Base-by-base conservation (phyloP, 1,140 invertebrate genomes). In the Orchesella cincta region DNA sequence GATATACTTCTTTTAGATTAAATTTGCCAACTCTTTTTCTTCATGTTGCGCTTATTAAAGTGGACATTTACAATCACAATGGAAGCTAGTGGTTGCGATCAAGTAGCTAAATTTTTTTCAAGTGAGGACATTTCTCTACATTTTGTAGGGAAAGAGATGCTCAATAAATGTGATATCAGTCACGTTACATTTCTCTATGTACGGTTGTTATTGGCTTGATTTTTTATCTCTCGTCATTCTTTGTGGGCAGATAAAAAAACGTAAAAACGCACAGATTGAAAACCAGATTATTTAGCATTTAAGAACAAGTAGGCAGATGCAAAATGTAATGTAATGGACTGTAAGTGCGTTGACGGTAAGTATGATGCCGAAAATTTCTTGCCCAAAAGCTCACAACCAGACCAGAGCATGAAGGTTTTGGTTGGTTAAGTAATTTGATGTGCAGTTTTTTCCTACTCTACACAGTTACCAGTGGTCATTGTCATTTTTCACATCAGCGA, bases 391-490 rank as follows among this genome's bases (percentile, higher is more conserved):
- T 16, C 54, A 57, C 54, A 57, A n/a, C n/a, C n/a, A 57, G 39
- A 57, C 12, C 54, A n/a, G 54, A 57, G 26, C 23, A 57, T 57
- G 54, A 23, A 23, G 23, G 62, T 23, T 67, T 29, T n/a, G 62
- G 62, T 67, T 67, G 62, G 62, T 67, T 67, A 67, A 67, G 62
- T 67, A 67, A 67, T 67, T 67, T 67, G 62, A 67, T 67, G 62
- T 67, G 62, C 62, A 33, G 62, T 31, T 67, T 67, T 67, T 29
- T 67, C 31, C 33, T 8, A 26, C n/a, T n/a, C n/a, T n/a, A n/a
- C 31, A 31, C 31, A 31, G 8, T 67, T 31, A 18, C 62, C 23
- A 67, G 12, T 67, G 26, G 62, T 33, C 62, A 67, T 67, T 67
- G 62, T 67, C 62, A 67, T 67, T 67, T 67, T 67, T 33, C 31